Evolutionary conservation across 2,797 vertebrate species (phyloP), one percentile per base, ranked within the genome.

Genomic region (Bufotes viridis): DNA sequence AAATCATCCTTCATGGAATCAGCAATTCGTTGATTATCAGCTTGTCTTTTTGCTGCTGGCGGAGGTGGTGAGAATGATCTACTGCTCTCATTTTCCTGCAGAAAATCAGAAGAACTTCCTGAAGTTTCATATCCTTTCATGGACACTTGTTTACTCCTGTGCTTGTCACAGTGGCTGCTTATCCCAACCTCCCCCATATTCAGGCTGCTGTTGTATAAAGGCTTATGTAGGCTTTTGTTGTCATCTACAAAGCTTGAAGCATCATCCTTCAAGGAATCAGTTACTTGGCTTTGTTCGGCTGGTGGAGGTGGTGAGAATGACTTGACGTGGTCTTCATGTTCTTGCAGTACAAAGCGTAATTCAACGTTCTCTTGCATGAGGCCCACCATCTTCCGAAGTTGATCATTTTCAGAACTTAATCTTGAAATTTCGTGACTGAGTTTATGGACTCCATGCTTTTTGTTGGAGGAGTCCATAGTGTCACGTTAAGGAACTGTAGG

Each of bases 311-410:
- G 24, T 17, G 76, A 58, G 1, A 78, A 17, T 26, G 53, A 26
- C 76, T 24, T 78, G n/a, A 26, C 53, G 1, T 78, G 53, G 49
- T 13, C 18, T 17, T 53, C 76, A 26, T 78, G 76, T 14, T 78
- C 76, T 7, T 4, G 53, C n/a, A 78, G n/a, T 24, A 24, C 53
- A 78, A 26, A 26, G 24, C 76, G 53, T 55, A 78, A 3, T 18
- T 78, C 78, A 57, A 60, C 7, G 5, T 79, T 79, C 2, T 79
- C 78, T 29, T 79, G 78, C 24, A 79, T 79, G 55, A 60, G 55
- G 24, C 78, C 15, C 78, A 79, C 18, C 57, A 79, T 79, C 60
- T 79, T 60, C 14, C 24, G n/a, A 60, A 79, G 78, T 7, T 60
- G n/a, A 60, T 60, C 10, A 20, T 79, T 79, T 79, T 79, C 78